phyloP scores from a whole-genome alignment of 2,113 vertebrate genomes.

The Tachysurus vachellii region DNA sequence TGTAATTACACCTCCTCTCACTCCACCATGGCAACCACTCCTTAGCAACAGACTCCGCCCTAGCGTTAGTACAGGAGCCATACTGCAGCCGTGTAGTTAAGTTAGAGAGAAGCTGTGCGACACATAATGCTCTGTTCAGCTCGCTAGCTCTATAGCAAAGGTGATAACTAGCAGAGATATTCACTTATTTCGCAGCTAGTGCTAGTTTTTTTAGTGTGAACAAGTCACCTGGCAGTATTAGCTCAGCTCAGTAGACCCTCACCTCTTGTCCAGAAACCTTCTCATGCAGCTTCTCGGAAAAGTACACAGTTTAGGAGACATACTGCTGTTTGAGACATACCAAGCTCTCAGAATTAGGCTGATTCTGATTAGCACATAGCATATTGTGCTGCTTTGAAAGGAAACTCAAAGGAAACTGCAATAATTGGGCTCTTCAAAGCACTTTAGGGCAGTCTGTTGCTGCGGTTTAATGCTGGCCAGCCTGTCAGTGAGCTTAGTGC shows the following conservation, averaged over 20 bases:
- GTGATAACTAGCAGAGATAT: constrained; percentile 27
- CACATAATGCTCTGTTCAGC: background rate
- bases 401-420: background rate
- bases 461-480: constrained; percentile 3
- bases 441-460: background rate
- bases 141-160: constrained; percentile 10
- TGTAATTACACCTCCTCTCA: constrained; percentile 76
- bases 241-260: constrained; percentile 4
- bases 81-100: background rate
- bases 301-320: background rate
- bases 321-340: background rate
- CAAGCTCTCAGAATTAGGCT: background rate
- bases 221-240: constrained; percentile 10
- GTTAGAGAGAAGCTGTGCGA: background rate
- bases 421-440: constrained; percentile 12
- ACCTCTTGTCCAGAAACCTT: background rate
- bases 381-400: background rate
- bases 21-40: constrained; percentile 66
- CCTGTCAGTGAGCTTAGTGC: constrained; percentile 22
- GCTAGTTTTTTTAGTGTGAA: constrained; percentile 19
- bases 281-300: background rate
- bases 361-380: background rate
- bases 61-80: constrained; percentile 22
- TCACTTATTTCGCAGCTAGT: constrained; percentile 13
- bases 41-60: constrained; percentile 44